A percentile compares a stretch with the other conserved stretches of the same genome.
These are phyloP conservation scores for Acomys russatus DNA, from an alignment of 2,797 vertebrate genomes.

Conservation along the genomic window DNA sequence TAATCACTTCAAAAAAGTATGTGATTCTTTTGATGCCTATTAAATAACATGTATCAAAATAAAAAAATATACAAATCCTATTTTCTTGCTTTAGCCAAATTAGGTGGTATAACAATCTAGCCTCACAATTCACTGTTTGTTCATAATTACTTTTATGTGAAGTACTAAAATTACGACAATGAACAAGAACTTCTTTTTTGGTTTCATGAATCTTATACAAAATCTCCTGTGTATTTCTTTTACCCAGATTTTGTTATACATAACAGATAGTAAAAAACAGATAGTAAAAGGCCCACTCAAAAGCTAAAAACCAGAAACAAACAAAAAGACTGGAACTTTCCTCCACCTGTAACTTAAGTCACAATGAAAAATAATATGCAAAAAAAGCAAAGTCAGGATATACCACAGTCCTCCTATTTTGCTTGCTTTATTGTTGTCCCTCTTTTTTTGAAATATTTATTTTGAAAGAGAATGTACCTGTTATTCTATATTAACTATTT, in stretches of 20 bases:
- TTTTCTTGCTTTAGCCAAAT: slow-evolving; percentile 59
- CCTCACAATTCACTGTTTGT: slow-evolving; percentile 13
- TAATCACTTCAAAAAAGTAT: slow-evolving; percentile 11
- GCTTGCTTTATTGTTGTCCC: neutral
- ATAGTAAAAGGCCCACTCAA: neutral
- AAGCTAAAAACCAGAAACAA: neutral
- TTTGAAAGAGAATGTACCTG: slow-evolving; percentile 21
- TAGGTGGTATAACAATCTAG: neutral
- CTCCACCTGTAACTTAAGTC: slow-evolving; percentile 27
- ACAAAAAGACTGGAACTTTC: neutral
- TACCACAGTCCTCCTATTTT: neutral
- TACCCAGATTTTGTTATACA: neutral
- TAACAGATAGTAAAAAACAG: neutral
- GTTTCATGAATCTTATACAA: slow-evolving; percentile 37
- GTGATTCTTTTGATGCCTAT: slow-evolving; percentile 20
- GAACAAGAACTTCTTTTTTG: slow-evolving; percentile 32
- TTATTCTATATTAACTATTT: neutral
- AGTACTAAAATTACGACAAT: slow-evolving; percentile 7
- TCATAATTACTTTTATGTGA: slow-evolving; percentile 47
- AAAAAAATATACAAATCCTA: neutral
- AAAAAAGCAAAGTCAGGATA: neutral
- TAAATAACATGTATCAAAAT: neutral
- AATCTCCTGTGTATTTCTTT: neutral
- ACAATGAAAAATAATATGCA: neutral
- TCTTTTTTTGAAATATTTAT: slow-evolving; percentile 53